Conservation (phyloP, 1,140 invertebrate species). For the Caenorhabditis latens region DNA sequence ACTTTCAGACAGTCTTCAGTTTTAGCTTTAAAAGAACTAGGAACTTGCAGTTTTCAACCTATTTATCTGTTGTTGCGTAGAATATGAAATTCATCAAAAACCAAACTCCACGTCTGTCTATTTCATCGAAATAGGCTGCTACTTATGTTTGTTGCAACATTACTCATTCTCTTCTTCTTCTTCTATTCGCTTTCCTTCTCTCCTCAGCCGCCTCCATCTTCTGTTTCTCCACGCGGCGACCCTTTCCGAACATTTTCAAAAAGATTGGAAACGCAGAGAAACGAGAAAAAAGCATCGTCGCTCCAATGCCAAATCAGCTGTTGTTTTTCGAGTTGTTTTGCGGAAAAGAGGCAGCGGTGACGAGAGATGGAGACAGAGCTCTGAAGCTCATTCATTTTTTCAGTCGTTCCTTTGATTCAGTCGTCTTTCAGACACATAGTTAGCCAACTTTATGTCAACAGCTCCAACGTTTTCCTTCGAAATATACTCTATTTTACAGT, state of each 20-base stretch:
- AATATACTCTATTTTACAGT: conserved; percentile 8
- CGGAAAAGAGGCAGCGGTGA: not conserved
- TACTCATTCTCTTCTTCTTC: too few relatives aligned
- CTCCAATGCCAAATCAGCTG: conserved; percentile 54
- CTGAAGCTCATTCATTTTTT: conserved; percentile 19
- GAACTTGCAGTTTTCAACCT: too few relatives aligned
- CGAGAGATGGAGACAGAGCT: conserved; percentile 1
- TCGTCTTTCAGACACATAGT: not conserved
- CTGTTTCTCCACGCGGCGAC: not conserved
- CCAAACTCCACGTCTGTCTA: not conserved
- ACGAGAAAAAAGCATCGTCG: not conserved
- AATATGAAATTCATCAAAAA: too few relatives aligned
- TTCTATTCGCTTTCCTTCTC: conserved; percentile 9
- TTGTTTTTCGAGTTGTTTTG: conserved; percentile 54
- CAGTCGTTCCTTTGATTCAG: not conserved
- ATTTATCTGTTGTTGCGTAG: too few relatives aligned
- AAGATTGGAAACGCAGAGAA: conserved; percentile 33
- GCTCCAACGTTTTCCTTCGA: not conserved
- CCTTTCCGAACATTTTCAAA: conserved; percentile 21
- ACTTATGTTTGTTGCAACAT: too few relatives aligned
- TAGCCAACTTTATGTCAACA: not conserved
- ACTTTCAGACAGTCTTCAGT: too few relatives aligned
- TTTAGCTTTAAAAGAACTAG: too few relatives aligned
- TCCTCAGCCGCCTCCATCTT: not conserved
- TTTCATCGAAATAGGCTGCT: too few relatives aligned